Percentiles rank a stretch among this genome's conserved stretches.
These are phyloP conservation scores for Lutraria rhynchaena DNA, from an alignment of 1,140 invertebrate genomes.

Conservation along the genomic window DNA sequence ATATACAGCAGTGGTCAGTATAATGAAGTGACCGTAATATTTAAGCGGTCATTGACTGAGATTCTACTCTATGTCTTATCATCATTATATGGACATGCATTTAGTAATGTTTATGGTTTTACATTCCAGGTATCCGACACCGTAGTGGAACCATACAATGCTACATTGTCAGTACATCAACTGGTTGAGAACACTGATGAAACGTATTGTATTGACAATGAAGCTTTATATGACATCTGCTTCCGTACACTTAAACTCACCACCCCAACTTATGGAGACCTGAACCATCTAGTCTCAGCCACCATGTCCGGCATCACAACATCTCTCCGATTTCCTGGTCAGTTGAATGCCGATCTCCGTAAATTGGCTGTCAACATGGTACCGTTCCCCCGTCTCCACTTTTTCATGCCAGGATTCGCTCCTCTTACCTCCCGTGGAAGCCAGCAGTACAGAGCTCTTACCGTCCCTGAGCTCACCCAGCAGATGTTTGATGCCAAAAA, in stretches of 20 bases:
- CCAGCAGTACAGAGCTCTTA: constrained; percentile 84
- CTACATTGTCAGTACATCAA: constrained; percentile 88
- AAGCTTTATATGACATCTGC: constrained; percentile 96
- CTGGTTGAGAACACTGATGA: constrained; percentile 90
- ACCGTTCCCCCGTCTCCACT: constrained; percentile 88
- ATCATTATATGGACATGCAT: too few relatives aligned
- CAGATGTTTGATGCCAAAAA: constrained; percentile 90
- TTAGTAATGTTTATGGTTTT: constrained; percentile 8
- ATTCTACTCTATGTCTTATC: too few relatives aligned
- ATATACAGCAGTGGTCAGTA: too few relatives aligned
- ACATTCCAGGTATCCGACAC: constrained; percentile 83
- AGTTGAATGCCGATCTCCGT: constrained; percentile 92
- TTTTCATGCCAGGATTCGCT: constrained; percentile 92
- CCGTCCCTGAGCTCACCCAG: constrained; percentile 85
- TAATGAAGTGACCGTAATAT: too few relatives aligned
- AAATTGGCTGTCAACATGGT: constrained; percentile 93
- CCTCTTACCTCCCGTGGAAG: constrained; percentile 86
- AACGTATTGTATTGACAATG: constrained; percentile 86
- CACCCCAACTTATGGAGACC: constrained; percentile 85
- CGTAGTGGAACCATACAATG: constrained; percentile 85
- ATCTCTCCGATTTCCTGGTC: constrained; percentile 91
- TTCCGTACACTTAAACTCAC: constrained; percentile 94
- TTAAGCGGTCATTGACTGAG: too few relatives aligned
- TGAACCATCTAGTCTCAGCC: constrained; percentile 85
- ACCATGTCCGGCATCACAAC: constrained; percentile 92